Evolutionary conservation across 2,113 vertebrate genomes (phyloP).

Genomic region (Narcine bancroftii): DNA sequence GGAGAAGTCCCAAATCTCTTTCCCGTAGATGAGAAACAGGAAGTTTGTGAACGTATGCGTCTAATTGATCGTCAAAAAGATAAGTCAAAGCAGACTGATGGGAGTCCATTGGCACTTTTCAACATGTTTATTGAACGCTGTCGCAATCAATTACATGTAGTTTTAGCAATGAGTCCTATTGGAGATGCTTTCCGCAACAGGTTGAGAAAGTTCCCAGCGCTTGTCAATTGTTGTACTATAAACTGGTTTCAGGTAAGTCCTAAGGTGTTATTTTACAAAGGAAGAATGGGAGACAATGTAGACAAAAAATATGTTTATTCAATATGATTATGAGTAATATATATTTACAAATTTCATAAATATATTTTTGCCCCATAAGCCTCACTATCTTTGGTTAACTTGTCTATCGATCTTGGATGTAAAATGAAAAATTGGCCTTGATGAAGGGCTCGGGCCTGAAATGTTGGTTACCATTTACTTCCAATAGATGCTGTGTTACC

Average conservation of each 20-base stretch:
- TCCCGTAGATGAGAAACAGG: constrained; percentile 73
- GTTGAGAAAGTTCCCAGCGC: constrained; percentile 75
- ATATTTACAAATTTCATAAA: neutral
- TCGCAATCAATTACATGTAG: constrained; percentile 74
- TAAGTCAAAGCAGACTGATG: constrained; percentile 74
- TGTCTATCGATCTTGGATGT: neutral
- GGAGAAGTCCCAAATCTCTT: constrained; percentile 87
- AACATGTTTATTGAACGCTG: constrained; percentile 86
- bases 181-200: constrained; percentile 76
- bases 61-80: constrained; percentile 72
- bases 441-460: too few species aligned
- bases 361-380: neutral
- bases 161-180: constrained; percentile 84
- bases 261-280: constrained; percentile 1
- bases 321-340: too few species aligned
- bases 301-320: too few species aligned
- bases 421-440: too few species aligned
- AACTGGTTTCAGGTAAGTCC: constrained; percentile 83
- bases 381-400: neutral
- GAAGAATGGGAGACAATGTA: too few species aligned
- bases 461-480: too few species aligned
- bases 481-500: too few species aligned
- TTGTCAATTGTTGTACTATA: constrained; percentile 89
- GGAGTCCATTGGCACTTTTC: constrained; percentile 73
- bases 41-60: constrained; percentile 79